These are phyloP conservation scores for Notamacropus eugenii DNA, from an alignment of 2,797 vertebrate species.

Conservation along the genomic window DNA sequence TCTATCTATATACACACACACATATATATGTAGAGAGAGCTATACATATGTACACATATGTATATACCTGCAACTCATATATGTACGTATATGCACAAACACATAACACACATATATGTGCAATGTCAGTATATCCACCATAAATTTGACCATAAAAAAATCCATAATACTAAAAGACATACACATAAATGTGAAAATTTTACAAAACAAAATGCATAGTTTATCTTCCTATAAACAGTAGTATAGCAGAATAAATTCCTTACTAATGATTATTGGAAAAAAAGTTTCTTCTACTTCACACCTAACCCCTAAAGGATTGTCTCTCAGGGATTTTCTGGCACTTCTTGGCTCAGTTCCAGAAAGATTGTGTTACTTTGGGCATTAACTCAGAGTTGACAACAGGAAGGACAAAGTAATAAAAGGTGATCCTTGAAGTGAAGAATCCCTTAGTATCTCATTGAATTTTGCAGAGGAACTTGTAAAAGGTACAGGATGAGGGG, in stretches of 20 bases:
- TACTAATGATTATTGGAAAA: neutral
- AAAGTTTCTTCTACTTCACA: neutral
- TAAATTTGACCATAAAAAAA: neutral
- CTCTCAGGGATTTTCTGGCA: neutral
- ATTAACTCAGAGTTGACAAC: neutral
- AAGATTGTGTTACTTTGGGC: neutral
- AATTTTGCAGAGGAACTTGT: neutral
- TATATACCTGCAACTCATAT: neutral
- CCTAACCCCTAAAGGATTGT: neutral
- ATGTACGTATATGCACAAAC: neutral
- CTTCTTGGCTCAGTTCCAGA: neutral
- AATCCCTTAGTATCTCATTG: neutral
- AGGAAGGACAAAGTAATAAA: neutral
- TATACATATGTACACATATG: neutral
- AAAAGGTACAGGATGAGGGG: neutral
- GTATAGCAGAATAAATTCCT: neutral
- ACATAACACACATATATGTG: neutral
- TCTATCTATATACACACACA: neutral
- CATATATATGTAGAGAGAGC: too few species aligned
- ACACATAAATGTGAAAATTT: neutral
- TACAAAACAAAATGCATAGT: neutral
- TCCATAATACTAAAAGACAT: neutral
- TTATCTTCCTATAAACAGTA: neutral
- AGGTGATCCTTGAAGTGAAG: neutral
- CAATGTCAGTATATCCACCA: neutral